Base-by-base conservation (phyloP, 2,797 vertebrate species). In the Catostomus latipinnis region DNA sequence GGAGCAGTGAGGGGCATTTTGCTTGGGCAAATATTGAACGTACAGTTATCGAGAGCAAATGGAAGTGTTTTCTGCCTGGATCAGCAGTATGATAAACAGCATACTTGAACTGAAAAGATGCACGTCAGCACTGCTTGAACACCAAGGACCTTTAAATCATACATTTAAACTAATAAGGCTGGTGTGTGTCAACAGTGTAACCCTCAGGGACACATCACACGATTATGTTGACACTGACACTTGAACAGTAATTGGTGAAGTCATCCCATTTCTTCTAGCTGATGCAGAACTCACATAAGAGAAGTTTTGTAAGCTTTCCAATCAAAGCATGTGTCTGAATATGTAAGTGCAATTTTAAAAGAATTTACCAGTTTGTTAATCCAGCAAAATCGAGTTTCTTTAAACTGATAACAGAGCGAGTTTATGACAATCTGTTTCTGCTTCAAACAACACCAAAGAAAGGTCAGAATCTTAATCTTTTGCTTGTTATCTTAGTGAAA, bases 291-390 rank as follows among this genome's bases (percentile, higher is more conserved):
- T n/a, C 13, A 4, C 61, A 63, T 58, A 45, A 52, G 8, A 45
- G 4, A 77, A 50, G 49, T 53, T 71, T 18, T 48, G 11, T 10
- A 69, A 43, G 53, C 14, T 66, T 34, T 34, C 4, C 34, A 34
- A 4, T 34, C 34, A 34, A 53, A 57, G 34, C 16, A 61, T 13
- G 9, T 78, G 78, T 81, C 70, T 89, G 82, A 91, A 89, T 87
- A 90, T 88, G 81, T 88, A 90, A 83, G 76, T 81, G 50, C 6
- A 34, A 65, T 66, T 82, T 86, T 82, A 89, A 87, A 88, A 86
- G 87, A 80, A 66, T 82, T 82, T 83, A 88, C 86, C 86, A 87
- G 87, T 84, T 91, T 85, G 89, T 92, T 89, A 90, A 89, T 90
- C 86, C 86, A 90, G 82, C 81, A 87, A 73, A 48, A 50, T 56